These are phyloP conservation scores for Aphelenchoides bicaudatus DNA, from an alignment of 2,888 invertebrate genomes.

Conservation along the genomic window DNA sequence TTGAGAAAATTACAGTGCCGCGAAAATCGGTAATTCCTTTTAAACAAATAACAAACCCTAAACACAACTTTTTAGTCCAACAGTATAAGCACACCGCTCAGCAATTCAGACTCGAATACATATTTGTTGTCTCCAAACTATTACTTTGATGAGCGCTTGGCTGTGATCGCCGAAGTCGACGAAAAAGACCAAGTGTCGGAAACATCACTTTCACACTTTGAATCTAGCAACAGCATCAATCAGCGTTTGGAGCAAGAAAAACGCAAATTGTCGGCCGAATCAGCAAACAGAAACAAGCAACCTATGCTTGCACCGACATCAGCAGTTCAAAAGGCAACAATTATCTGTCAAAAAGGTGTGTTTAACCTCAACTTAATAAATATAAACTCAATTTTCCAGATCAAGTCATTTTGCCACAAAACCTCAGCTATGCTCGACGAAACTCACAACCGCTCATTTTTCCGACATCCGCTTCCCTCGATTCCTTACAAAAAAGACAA, in stretches of 20 bases:
- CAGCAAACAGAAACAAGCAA: background rate
- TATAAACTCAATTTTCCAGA: conserved; percentile 3
- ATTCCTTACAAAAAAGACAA: conserved; percentile 2
- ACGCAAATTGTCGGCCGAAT: background rate
- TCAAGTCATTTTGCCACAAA: conserved; percentile 17
- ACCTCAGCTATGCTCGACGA: conserved; percentile 15
- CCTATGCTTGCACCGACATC: background rate
- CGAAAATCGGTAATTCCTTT: conserved; percentile 8
- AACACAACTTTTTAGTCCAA: background rate
- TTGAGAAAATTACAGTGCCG: background rate
- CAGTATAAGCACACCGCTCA: background rate
- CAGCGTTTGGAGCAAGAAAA: too few relatives aligned
- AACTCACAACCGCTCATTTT: conserved; percentile 23
- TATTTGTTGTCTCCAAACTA: conserved; percentile 4
- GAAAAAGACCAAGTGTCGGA: conserved; percentile 21
- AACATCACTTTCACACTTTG: conserved; percentile 14
- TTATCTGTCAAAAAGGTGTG: conserved; percentile 17
- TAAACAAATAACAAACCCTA: background rate
- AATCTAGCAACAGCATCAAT: conserved; percentile 10
- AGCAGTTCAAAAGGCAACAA: conserved; percentile 3
- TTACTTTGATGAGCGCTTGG: conserved; percentile 22
- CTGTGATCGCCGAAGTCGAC: conserved; percentile 31
- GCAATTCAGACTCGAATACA: conserved; percentile 7
- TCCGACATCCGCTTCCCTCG: conserved; percentile 16
- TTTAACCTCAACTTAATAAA: background rate